Evolutionary conservation across 2,888 invertebrate species (phyloP).

Genomic region (Branchellion lobata): DNA sequence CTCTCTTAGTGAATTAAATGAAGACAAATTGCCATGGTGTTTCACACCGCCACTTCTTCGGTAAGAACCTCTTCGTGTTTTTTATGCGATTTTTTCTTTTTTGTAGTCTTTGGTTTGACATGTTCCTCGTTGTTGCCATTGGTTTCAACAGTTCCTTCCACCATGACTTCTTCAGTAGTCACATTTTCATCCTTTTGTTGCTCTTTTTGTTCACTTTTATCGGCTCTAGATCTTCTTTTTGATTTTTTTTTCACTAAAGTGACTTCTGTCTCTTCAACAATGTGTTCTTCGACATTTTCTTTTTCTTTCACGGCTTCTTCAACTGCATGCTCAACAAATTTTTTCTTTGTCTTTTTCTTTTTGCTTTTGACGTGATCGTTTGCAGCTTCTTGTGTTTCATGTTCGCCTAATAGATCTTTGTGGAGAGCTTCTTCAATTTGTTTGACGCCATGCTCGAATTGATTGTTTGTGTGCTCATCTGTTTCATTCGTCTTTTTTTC

Average conservation of each 20-base stretch:
- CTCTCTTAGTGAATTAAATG: too few species aligned
- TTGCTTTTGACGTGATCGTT: neutral
- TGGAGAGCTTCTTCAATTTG: too few species aligned
- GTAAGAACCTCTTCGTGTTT: neutral
- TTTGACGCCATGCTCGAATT: too few species aligned
- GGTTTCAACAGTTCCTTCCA: neutral
- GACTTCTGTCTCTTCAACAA: neutral
- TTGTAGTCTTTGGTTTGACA: neutral
- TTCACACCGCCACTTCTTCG: conserved; percentile 1
- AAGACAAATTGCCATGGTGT: neutral
- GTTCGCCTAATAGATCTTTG: too few species aligned
- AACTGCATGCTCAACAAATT: neutral
- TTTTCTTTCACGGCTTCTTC: neutral
- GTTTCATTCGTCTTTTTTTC: too few species aligned
- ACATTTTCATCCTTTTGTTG: neutral
- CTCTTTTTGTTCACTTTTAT: neutral
- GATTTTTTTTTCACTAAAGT: too few species aligned
- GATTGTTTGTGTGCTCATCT: too few species aligned
- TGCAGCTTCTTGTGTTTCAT: too few species aligned
- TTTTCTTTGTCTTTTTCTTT: neutral
- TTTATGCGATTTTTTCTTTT: neutral
- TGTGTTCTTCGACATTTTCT: neutral
- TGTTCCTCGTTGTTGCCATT: neutral
- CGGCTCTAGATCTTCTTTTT: neutral
- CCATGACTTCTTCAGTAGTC: neutral